A percentile compares a stretch with the other conserved stretches of the same genome.
Evolutionary conservation across 2,888 invertebrate genomes (phyloP).

Genomic region (Teleiodes luculella): DNA sequence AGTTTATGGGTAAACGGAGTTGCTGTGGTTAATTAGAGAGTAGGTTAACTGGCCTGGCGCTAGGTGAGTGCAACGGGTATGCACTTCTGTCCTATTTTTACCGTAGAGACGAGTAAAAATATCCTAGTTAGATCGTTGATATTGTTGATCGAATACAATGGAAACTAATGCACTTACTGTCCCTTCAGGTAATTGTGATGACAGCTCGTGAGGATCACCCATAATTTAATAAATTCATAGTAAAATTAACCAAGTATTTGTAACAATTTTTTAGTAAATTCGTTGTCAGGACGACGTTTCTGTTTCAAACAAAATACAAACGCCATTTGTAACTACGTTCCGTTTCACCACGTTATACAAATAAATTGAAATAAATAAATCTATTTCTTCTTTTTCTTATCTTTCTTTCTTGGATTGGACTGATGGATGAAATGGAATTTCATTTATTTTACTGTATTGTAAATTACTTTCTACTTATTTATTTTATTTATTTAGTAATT

Average conservation of each 20-base stretch:
- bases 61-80: constrained; percentile 44
- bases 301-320: constrained; percentile 62
- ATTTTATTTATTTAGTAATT: too few relatives aligned
- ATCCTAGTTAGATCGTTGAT: constrained; percentile 31
- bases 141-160: constrained; percentile 13
- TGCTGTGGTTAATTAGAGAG: constrained; percentile 14
- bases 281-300: constrained; percentile 74
- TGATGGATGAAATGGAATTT: too few relatives aligned
- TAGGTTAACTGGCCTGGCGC: constrained; percentile 27
- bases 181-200: constrained; percentile 49
- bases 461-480: too few relatives aligned
- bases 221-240: constrained; percentile 70
- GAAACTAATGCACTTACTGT: constrained; percentile 45
- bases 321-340: constrained; percentile 42
- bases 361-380: too few relatives aligned
- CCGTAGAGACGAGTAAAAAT: constrained; percentile 51
- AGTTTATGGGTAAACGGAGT: constrained; percentile 5
- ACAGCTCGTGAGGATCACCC: constrained; percentile 62
- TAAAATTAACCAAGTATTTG: constrained; percentile 55
- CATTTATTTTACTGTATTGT: too few relatives aligned
- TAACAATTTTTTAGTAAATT: constrained; percentile 54
- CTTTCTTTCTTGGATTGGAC: too few relatives aligned
- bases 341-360: constrained; percentile 24
- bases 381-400: too few relatives aligned
- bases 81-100: constrained; percentile 62